Base-by-base conservation (phyloP, 1,140 invertebrate genomes). In the Theocolax elegans region DNA sequence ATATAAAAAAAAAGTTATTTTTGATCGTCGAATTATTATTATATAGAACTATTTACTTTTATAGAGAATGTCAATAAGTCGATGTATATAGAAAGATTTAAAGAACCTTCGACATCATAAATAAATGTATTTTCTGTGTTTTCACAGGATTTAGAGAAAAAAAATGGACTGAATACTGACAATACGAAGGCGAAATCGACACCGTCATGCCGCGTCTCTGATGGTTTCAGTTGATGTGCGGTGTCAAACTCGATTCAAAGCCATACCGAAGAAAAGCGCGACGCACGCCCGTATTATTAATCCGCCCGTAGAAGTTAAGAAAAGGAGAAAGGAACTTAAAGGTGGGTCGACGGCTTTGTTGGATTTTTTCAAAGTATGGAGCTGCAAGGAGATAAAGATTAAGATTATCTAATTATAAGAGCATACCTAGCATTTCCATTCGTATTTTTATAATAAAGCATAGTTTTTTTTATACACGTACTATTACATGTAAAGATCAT, bases 221-320 rank as follows among this genome's bases (percentile, higher is more conserved):
- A 38, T 76, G 78, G 74, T 81, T 80, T 81, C 81, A 75, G 76
- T 6, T 35, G 80, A 82, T 80, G 77, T 80, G 53, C 27, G 79
- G 76, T 78, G 80, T 83, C 81, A 83, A 82, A 83, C 77, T 79
- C 69, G 79, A 82, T 81, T 76, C 49, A 71, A 44, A 54, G 64
- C 35, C 23, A 2, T 63, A 53, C 42, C 49, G 72, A 78, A 75
- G 68, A 73, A 75, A 77, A 75, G 74, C 71, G 74, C 58, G 74
- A 51, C 31, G 25, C 40, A 19, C 48, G 51, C 59, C 31, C 19
- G 25, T 25, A 17, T 64, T 51, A n/a, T 25, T 62, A 63, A 63
- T 60, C 58, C 58, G 59, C 23, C 9, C 15, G 35, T 29, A 23
- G 23, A 15, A 62, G 42, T 17, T 8, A 64, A 23, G 49, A 64